A percentile compares a stretch with the other conserved stretches of the same genome.
Conservation (phyloP, 2,113 vertebrate genomes). For the Cyprinodon tularosa region DNA sequence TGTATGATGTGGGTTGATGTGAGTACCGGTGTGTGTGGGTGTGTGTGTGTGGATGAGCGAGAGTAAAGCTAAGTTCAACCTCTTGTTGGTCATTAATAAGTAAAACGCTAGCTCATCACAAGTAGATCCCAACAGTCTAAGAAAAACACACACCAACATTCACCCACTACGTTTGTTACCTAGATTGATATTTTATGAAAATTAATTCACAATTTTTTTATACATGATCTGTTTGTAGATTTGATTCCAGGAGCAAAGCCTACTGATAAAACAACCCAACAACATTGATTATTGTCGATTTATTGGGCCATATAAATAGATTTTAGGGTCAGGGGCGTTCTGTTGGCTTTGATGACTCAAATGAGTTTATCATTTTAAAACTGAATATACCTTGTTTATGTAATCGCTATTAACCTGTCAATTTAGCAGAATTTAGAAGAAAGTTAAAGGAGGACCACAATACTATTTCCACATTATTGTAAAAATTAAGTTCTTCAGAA, state of each 20-base stretch:
- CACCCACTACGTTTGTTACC: background rate
- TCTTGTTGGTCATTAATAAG: slow-evolving; percentile 68
- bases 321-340: background rate
- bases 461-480: too few relatives aligned
- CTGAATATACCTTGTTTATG: background rate
- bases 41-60: slow-evolving; percentile 1
- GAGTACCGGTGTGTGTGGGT: background rate
- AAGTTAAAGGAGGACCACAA: too few relatives aligned
- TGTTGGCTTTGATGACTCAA: background rate
- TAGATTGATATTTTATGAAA: background rate
- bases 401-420: background rate
- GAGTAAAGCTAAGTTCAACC: slow-evolving; percentile 50
- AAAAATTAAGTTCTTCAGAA: background rate
- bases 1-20: background rate
- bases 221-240: background rate
- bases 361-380: background rate
- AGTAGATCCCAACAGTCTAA: background rate
- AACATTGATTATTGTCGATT: too few relatives aligned
- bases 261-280: background rate
- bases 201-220: background rate
- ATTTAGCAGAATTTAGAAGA: background rate
- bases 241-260: background rate
- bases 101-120: slow-evolving; percentile 71
- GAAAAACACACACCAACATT: background rate
- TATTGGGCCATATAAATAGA: too few relatives aligned